Base-by-base conservation (phyloP, 1,140 invertebrate genomes). In the Lucilia cuprina region DNA sequence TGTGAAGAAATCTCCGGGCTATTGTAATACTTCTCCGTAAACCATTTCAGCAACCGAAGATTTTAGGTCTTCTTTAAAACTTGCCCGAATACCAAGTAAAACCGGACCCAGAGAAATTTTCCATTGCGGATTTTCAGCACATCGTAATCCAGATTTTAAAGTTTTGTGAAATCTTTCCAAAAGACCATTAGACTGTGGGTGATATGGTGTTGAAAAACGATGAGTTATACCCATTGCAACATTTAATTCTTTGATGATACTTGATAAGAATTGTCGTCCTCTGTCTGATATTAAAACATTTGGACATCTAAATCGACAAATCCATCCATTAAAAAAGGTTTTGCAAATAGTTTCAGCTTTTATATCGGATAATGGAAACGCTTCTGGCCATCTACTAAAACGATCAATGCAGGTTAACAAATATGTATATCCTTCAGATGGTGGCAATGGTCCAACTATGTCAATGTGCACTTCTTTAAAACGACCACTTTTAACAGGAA, bases 361-460 rank as follows among this genome's bases (percentile, higher is more conserved):
- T 13, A 82, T 82, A 35, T 82, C 82, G 10, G 50, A 12, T 2
- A 82, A 60, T 9, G 82, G 82, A 17, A 65, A 12, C 5, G 82
- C 82, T 65, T 82, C 82, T 82, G 50, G 55, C 80, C 80, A 82
- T 55, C 80, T 17, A 5, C 41, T 82, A 60, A 82, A 60, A 25
- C 49, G 49, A 34, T 60, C 80, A 7, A 82, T 49, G 12, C 41
- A 49, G 10, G 78, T 82, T 41, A 82, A 49, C 19, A 21, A 82
- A 14, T 17, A 82, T 21, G 35, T n/a, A n/a, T n/a, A n/a, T n/a
- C n/a, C n/a, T n/a, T n/a, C 41, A 82, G 34, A 21, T 12, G n/a
- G 78, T 12, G 78, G 78, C 9, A 82, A 82, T 21, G 78, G 78
- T 82, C 78, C 78, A 41, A 82, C 78, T 41, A 82, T 47, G n/a